These are phyloP conservation scores for Oreonectes daqikongensis DNA, from an alignment of 2,797 vertebrate species.

Conservation along the genomic window DNA sequence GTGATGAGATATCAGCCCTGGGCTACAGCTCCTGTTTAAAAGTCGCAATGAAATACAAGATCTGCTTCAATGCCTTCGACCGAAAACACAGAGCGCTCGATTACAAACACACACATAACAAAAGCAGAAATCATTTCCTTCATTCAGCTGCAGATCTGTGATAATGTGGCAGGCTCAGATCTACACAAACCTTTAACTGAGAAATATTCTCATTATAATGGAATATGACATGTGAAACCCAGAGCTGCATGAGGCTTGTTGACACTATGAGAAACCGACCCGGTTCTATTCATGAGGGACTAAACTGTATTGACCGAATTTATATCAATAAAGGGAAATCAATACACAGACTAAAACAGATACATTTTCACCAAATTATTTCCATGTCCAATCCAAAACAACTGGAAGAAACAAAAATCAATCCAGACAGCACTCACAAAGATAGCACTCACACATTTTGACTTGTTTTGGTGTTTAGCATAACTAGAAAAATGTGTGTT, in stretches of 20 bases:
- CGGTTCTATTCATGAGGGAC: neutral
- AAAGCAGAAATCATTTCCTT: conserved; percentile 9
- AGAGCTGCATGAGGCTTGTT: neutral
- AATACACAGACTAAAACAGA: neutral
- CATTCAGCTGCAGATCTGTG: conserved; percentile 11
- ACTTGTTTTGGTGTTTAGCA: no score
- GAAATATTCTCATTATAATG: neutral
- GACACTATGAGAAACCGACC: neutral
- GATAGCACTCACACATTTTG: no score
- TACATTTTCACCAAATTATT: neutral
- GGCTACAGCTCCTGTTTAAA: conserved; percentile 43
- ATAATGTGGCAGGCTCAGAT: neutral
- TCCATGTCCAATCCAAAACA: no score
- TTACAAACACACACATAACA: neutral
- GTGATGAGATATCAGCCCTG: conserved; percentile 40
- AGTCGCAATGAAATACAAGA: conserved; percentile 19
- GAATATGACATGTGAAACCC: no score
- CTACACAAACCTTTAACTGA: conserved; percentile 12
- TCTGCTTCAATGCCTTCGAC: neutral
- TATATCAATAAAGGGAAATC: conserved; percentile 11
- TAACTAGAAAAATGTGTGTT: no score
- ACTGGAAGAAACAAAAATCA: no score
- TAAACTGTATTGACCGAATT: neutral
- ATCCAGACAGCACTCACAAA: no score
- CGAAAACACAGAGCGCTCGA: conserved; percentile 1